Evolutionary conservation across 92 coral and sea anemone species (phyloP).

Genomic region (Porites cylindrica): DNA sequence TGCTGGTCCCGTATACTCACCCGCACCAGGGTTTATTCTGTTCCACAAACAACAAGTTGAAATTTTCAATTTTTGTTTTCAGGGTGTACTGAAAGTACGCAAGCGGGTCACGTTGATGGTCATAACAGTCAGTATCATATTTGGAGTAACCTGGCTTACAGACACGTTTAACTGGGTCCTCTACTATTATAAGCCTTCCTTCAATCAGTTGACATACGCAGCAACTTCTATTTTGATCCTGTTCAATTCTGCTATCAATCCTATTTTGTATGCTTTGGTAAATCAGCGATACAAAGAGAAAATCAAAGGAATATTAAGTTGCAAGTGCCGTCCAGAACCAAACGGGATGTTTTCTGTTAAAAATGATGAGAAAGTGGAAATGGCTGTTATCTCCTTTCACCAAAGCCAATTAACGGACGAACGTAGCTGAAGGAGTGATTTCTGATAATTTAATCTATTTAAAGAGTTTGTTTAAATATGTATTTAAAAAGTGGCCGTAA

Average conservation of each 20-base stretch:
- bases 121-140: not conserved
- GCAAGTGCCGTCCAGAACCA: not conserved
- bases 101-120: not conserved
- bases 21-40: not conserved
- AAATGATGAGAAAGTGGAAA: not conserved
- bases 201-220: not conserved
- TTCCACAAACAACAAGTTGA: not conserved
- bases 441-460: too few species aligned
- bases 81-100: not conserved
- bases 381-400: not conserved
- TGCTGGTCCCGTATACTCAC: too few species aligned
- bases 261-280: not conserved
- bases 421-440: not conserved
- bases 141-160: not conserved
- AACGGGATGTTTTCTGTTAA: not conserved
- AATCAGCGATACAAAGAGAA: not conserved
- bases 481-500: too few species aligned
- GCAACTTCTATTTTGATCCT: not conserved
- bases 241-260: slow-evolving; percentile 4
- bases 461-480: too few species aligned
- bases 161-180: not conserved
- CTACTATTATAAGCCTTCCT: not conserved
- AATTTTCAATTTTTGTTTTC: not conserved
- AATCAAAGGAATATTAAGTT: not conserved
- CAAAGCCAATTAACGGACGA: not conserved